These are phyloP conservation scores for Strongylocentrotus purpuratus DNA, from an alignment of 35 echinoderm and acorn worm species.

Conservation along the genomic window DNA sequence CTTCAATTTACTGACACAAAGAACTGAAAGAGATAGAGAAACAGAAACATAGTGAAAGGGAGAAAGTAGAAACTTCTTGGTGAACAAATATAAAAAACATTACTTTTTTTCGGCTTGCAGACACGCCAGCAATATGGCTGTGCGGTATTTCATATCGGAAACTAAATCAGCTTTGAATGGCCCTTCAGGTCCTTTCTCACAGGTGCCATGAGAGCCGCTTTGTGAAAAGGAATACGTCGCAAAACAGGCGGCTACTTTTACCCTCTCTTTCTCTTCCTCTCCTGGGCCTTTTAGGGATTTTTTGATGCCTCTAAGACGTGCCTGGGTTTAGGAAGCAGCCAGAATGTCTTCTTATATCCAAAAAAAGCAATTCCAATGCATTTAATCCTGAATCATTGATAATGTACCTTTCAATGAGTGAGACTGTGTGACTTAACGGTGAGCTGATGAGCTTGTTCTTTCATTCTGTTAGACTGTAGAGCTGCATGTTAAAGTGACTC, in stretches of 20 bases:
- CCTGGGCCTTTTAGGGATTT: not conserved
- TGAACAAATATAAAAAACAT: not conserved
- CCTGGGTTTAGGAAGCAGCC: not conserved
- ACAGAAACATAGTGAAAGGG: not conserved
- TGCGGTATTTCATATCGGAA: conserved; percentile 5
- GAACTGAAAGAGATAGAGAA: not conserved
- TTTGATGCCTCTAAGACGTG: not conserved
- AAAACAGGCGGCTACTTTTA: conserved; percentile 5
- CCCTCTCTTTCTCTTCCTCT: not conserved
- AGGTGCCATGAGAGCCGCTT: conserved; percentile 1
- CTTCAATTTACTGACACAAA: no score
- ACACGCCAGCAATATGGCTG: not conserved
- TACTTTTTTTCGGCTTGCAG: not conserved
- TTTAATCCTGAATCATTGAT: no score
- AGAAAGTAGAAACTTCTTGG: not conserved
- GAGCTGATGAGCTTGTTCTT: no score
- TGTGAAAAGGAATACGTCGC: not conserved
- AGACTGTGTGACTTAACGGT: no score
- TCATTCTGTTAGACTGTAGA: no score
- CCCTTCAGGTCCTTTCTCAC: not conserved
- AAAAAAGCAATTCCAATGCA: no score
- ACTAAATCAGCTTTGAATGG: not conserved
- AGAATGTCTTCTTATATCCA: not conserved
- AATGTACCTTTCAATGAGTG: no score
- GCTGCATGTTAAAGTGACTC: no score